Conservation (phyloP, 2,888 invertebrate genomes). For the Agrenia bidenticulata region DNA sequence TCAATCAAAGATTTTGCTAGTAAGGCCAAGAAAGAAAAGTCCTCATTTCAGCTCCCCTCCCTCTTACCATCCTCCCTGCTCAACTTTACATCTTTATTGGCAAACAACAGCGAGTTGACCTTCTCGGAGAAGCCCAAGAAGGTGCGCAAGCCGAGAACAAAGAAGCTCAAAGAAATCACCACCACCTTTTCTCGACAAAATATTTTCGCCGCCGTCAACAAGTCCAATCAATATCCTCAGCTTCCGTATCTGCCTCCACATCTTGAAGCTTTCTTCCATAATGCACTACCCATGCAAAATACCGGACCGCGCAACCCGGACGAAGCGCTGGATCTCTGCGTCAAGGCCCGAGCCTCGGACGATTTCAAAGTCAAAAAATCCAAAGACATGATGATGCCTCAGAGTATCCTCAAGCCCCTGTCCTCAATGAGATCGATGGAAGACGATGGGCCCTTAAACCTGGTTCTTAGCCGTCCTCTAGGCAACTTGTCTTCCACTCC, state of each 20-base stretch:
- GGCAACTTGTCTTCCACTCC: not conserved
- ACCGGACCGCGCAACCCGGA: not conserved
- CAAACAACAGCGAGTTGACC: not conserved
- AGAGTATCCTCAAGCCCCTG: conserved; percentile 14
- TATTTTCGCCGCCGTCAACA: not conserved
- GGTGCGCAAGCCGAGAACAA: not conserved
- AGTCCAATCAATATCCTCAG: not conserved
- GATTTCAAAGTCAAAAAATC: not conserved
- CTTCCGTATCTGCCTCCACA: conserved; percentile 10
- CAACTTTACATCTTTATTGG: not conserved
- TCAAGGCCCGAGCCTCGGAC: conserved; percentile 21
- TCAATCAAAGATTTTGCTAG: not conserved
- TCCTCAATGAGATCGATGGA: not conserved
- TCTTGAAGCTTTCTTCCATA: conserved; percentile 18
- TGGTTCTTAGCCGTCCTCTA: conserved; percentile 6
- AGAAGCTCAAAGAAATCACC: not conserved
- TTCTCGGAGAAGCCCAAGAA: conserved; percentile 1
- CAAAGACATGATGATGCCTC: not conserved
- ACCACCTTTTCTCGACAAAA: not conserved
- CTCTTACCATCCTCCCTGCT: too few relatives aligned
- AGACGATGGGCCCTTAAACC: conserved; percentile 9
- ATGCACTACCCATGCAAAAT: conserved; percentile 6
- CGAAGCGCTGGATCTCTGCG: conserved; percentile 33
- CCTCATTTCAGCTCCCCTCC: not conserved
- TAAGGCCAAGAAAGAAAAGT: not conserved